These are phyloP conservation scores for Toxotes jaculatrix DNA, from an alignment of 2,113 vertebrate genomes.

Conservation along the genomic window DNA sequence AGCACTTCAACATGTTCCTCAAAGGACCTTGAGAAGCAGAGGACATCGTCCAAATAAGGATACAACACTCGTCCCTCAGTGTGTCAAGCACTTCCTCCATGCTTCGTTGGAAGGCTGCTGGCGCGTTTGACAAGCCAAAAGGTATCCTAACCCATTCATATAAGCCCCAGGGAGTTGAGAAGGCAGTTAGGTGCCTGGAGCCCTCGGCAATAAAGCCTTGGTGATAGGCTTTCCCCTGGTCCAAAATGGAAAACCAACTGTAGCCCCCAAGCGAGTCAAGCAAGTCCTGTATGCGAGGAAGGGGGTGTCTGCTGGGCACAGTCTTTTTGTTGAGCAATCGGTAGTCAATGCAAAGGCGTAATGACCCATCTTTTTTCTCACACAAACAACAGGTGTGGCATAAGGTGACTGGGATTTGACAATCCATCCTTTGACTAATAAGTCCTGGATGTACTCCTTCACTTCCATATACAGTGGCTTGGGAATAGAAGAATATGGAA, in stretches of 20 bases:
- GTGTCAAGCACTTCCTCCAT: no score
- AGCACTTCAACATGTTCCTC: no score
- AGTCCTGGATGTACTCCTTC: constrained; percentile 9
- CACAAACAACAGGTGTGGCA: constrained; percentile 14
- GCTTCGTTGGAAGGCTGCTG: no score
- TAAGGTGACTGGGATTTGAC: constrained; percentile 13
- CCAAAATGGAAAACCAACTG: constrained; percentile 28
- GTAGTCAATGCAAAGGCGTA: not conserved
- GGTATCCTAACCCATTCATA: no score
- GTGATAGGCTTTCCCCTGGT: constrained; percentile 10
- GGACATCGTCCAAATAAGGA: no score
- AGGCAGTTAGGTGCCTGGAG: constrained; percentile 19
- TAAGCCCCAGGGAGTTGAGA: no score
- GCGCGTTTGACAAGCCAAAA: no score
- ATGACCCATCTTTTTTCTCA: constrained; percentile 15
- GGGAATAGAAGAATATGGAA: constrained; percentile 20
- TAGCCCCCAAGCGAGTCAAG: constrained; percentile 18
- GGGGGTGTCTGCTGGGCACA: not conserved
- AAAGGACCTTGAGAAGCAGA: no score
- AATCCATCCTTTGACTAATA: constrained; percentile 25
- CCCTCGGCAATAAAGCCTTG: not conserved
- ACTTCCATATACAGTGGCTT: not conserved
- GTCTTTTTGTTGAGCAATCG: constrained; percentile 32
- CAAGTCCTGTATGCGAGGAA: constrained; percentile 21
- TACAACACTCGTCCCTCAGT: no score